Base-by-base conservation (phyloP, 2,888 invertebrate genomes). In the Artemia sinica region DNA sequence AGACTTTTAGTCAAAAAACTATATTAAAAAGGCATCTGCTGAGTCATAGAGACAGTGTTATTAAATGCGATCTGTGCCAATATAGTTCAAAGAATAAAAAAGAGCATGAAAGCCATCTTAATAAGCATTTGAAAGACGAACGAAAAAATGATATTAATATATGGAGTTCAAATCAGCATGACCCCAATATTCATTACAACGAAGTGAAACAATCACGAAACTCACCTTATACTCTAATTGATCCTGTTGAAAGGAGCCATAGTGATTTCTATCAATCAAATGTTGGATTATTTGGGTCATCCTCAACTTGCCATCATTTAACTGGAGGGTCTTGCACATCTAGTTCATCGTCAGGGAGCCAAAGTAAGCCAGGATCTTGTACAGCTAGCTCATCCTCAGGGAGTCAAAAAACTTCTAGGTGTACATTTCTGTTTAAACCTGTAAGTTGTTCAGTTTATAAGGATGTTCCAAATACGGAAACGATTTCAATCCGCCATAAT, bases 1-100 rank as follows among this genome's bases (percentile, higher is more conserved):
- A 18, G 18, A 18, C 18, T n/a, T 58, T 58, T 10, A 58, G 58
- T 10, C 58, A 58, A 58, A 58, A 58, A 2, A 58, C n/a, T 9
- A 58, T 58, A n/a, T 18, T 58, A n/a, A 10, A 58, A 58, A 58
- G 58, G 10, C 58, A 58, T 58, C n/a, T 58, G 58, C 58, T n/a
- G 8, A 58, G 14, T 14, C 58, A 58, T 58, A 1, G 8, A 58
- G 58, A 58, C 8, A 58, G 58, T 18, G 14, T 8, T 18, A 14
- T 58, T 18, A n/a, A 18, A 8, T 58, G 58, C 18, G 14, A 18
- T 14, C 8, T 14, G 8, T 58, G 58, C 58, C 18, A 8, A 1
- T 58, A 14, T 18, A 18, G 18, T 9, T 14, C 58, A 8, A n/a
- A 58, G 14, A 58, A 58, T 18, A 58, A 58, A 18, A 58, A 14